Evolutionary conservation across 2,113 vertebrate genomes (phyloP).

Genomic region (Maccullochella peelii): DNA sequence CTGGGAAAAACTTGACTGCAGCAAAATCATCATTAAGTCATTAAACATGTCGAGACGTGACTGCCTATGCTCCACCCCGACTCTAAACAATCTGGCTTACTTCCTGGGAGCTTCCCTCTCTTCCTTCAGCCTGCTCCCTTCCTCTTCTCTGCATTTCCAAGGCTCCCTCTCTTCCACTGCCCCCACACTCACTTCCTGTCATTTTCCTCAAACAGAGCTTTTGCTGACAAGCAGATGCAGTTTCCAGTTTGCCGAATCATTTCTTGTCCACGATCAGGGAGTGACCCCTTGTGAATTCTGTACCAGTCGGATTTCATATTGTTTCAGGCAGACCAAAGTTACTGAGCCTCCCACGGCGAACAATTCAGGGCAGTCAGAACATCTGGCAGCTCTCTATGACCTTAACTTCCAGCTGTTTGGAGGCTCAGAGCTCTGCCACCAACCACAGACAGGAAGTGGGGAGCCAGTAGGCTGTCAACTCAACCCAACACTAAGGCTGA

Average conservation of each 20-base stretch:
- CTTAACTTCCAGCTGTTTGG: slow-evolving; percentile 73
- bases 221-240: slow-evolving; percentile 37
- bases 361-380: slow-evolving; percentile 51
- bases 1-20: slow-evolving; percentile 44
- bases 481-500: slow-evolving; percentile 40
- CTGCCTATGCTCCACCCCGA: slow-evolving; percentile 51
- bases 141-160: slow-evolving; percentile 42
- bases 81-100: slow-evolving; percentile 63
- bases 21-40: slow-evolving; percentile 70
- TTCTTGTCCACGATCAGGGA: slow-evolving; percentile 26
- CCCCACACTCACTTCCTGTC: slow-evolving; percentile 41
- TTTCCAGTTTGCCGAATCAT: slow-evolving; percentile 73
- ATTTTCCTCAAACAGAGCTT: slow-evolving; percentile 35
- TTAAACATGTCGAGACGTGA: slow-evolving; percentile 73
- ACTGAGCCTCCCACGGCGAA: slow-evolving; percentile 53
- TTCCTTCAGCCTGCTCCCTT: slow-evolving; percentile 15
- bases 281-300: slow-evolving; percentile 2
- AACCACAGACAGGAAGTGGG: slow-evolving; percentile 72
- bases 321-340: slow-evolving; percentile 22
- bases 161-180: slow-evolving; percentile 25
- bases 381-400: slow-evolving; percentile 75
- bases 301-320: neutral
- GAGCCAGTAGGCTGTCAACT: slow-evolving; percentile 67
- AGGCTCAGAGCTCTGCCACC: slow-evolving; percentile 58
- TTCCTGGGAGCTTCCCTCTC: slow-evolving; percentile 68